Evolutionary conservation across 2,888 invertebrate genomes (phyloP).

Genomic region (Amblyjoppa proteus): DNA sequence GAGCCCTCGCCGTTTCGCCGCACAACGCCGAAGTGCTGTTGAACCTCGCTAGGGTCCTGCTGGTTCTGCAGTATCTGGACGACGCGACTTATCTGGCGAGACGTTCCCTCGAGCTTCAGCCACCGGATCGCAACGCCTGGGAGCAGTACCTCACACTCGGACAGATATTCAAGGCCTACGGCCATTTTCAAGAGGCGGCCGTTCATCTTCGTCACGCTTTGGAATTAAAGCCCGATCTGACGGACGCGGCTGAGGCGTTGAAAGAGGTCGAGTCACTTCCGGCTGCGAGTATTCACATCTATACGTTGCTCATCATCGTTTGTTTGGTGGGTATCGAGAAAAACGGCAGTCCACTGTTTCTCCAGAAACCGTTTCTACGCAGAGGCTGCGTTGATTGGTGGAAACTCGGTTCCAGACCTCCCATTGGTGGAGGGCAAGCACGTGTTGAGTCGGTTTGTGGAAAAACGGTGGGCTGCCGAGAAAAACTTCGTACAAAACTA

Average conservation of each 20-base stretch:
- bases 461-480: too few relatives aligned
- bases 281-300: slow-evolving; percentile 92
- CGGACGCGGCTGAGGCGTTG: slow-evolving; percentile 92
- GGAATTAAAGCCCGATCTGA: slow-evolving; percentile 94
- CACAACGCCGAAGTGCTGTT: slow-evolving; percentile 95
- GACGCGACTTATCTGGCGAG: slow-evolving; percentile 95
- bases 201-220: slow-evolving; percentile 93
- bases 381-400: too few relatives aligned
- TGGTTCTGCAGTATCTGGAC: slow-evolving; percentile 95
- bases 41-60: slow-evolving; percentile 93
- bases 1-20: slow-evolving; percentile 93
- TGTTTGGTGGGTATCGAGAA: slow-evolving; percentile 89
- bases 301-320: slow-evolving; percentile 94
- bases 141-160: slow-evolving; percentile 96
- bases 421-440: not conserved
- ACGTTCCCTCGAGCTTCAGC: slow-evolving; percentile 93
- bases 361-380: not conserved
- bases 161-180: slow-evolving; percentile 96
- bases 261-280: slow-evolving; percentile 94
- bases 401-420: not conserved
- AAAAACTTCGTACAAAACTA: not conserved
- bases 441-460: too few relatives aligned
- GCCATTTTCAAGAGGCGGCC: slow-evolving; percentile 95
- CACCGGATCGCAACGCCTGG: slow-evolving; percentile 95
- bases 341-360: not conserved